Conservation (phyloP, 2,888 invertebrate genomes). For the Tetheella fluctuosa region DNA sequence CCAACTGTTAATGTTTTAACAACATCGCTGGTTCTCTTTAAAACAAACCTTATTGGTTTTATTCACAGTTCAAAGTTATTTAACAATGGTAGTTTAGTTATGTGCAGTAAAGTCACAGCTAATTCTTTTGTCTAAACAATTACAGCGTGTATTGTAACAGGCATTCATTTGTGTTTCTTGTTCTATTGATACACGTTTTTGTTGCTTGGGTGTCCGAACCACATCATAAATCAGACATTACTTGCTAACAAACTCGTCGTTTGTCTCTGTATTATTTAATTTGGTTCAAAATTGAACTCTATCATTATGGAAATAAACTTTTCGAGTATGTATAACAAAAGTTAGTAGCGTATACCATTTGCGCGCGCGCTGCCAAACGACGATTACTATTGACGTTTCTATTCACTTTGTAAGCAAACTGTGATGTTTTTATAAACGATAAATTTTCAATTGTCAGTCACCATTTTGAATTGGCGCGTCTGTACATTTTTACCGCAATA, state of each 20-base stretch:
- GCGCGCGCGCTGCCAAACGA: slow-evolving; percentile 63
- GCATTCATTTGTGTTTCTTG: slow-evolving; percentile 80
- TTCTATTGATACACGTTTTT: slow-evolving; percentile 77
- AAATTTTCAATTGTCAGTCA: slow-evolving; percentile 68
- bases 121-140: slow-evolving; percentile 80
- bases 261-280: slow-evolving; percentile 37
- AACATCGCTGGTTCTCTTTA: not conserved
- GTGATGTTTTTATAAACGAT: slow-evolving; percentile 75
- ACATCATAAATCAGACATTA: slow-evolving; percentile 80
- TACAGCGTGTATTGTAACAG: slow-evolving; percentile 77
- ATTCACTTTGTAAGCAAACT: slow-evolving; percentile 58
- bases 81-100: slow-evolving; percentile 29
- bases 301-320: slow-evolving; percentile 20
- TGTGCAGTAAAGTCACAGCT: slow-evolving; percentile 33
- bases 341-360: slow-evolving; percentile 31
- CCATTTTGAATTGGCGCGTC: slow-evolving; percentile 63
- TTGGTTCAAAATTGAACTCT: slow-evolving; percentile 41
- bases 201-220: slow-evolving; percentile 78
- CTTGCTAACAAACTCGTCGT: slow-evolving; percentile 38
- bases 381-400: slow-evolving; percentile 70
- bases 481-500: slow-evolving; percentile 34
- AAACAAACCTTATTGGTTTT: slow-evolving; percentile 23
- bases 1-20: slow-evolving; percentile 33
- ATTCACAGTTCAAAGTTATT: slow-evolving; percentile 33
- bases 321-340: slow-evolving; percentile 1